Evolutionary conservation across 2,797 vertebrate species (phyloP), one percentile per base, ranked within the genome.

Genomic region (Macroramphosus scolopax): DNA sequence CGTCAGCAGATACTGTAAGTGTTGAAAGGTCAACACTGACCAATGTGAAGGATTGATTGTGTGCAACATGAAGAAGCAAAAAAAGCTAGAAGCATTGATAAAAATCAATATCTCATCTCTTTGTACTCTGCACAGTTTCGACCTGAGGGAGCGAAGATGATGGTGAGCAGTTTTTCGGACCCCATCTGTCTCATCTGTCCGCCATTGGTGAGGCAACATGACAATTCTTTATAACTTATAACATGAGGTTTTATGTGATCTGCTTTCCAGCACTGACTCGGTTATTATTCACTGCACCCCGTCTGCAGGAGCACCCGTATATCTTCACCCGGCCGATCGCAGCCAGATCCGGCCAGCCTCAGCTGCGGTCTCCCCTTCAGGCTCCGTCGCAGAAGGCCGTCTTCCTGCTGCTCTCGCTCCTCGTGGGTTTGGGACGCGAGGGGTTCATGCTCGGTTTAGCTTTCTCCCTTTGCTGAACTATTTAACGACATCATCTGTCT

Each of bases 151-250:
- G 56, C 75, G 6, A 93, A 93, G 75, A 66, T 75, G 49, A 77
- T 82, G 12, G 81, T 92, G 42, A 78, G 68, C 62, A 90, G 81
- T 44, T 90, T 92, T 62, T 89, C 90, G 9, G 80, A 88, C 32
- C 82, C 89, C 31, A 84, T 92, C 60, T 52, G 72, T 18, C 89
- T 92, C 38, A 73, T 87, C 59, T 92, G 92, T 63, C 91, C 91
- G 14, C 59, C 89, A 1, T 15, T 67, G 84, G 92, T 92, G 75
- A 80, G 77, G n/a, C n/a, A n/a, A n/a, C n/a, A n/a, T n/a, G n/a
- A n/a, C n/a, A n/a, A n/a, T n/a, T n/a, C n/a, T n/a, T n/a, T n/a
- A n/a, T n/a, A n/a, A n/a, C n/a, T n/a, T n/a, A n/a, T n/a, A n/a
- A n/a, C n/a, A n/a, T n/a, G n/a, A n/a, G n/a, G n/a, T n/a, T n/a